Base-by-base conservation (phyloP, 2,888 invertebrate genomes). In the Pristionchus fissidentatus region DNA sequence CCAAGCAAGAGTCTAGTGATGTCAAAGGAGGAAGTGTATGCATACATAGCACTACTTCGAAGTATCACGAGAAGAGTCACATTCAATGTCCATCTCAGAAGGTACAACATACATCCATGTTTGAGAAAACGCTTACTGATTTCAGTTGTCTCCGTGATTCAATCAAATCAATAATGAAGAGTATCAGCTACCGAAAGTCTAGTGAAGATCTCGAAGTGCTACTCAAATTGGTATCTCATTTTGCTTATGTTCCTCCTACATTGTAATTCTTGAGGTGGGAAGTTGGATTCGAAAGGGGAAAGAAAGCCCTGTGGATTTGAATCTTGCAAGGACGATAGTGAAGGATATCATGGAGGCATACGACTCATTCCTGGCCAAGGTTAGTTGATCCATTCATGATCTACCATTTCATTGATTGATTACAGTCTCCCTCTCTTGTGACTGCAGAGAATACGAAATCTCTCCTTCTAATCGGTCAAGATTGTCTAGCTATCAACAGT, bases 101-200 rank as follows among this genome's bases (percentile, higher is more conserved):
- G 46, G 75, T 75, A 29, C 19, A n/a, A n/a, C n/a, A n/a, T n/a
- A n/a, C n/a, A n/a, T n/a, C n/a, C n/a, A n/a, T n/a, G n/a, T n/a
- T n/a, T n/a, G n/a, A n/a, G n/a, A n/a, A n/a, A n/a, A n/a, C n/a
- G n/a, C n/a, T n/a, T n/a, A n/a, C n/a, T n/a, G 8, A 66, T 66
- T 15, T 10, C 75, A 75, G 75, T 75, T 75, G 75, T 15, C 26
- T 75, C 29, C 75, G 75, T 26, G 46, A 75, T 46, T 3, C 29
- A 1, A 43, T 75, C 19, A 75, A 75, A 29, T 13, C 1, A 2
- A 41, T 75, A 8, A 46, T 75, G 75, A 75, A 49, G 32, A 75
- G 75, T 29, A 32, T 75, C 46, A 75, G 26, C 46, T 49, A 75
- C 29, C 75, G 46, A 19, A 75, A 75, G 26, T 75, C 75, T 5